phyloP scores from a whole-genome alignment of 2,888 invertebrate species.

The Dynastes maya region DNA sequence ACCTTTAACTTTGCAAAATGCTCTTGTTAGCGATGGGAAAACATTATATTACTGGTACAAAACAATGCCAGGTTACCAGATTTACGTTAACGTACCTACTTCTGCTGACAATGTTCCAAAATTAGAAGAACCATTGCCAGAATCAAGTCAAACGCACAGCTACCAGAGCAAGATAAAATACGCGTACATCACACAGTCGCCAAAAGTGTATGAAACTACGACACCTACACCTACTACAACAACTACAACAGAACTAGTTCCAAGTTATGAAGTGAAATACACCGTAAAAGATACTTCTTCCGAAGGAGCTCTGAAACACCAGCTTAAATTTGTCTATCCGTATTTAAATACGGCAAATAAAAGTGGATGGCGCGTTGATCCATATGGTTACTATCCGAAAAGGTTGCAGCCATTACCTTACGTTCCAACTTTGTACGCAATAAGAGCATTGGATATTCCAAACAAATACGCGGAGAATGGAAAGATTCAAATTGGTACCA shows the following conservation, averaged over 20 bases:
- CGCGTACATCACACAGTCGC: conserved; percentile 17
- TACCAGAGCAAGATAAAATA: conserved; percentile 37
- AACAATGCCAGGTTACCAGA: conserved; percentile 62
- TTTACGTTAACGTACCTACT: conserved; percentile 27
- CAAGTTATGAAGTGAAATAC: conserved; percentile 46
- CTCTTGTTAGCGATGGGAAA: conserved; percentile 66
- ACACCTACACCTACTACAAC: conserved; percentile 57
- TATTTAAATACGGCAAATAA: conserved; percentile 56
- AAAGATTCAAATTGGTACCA: not conserved
- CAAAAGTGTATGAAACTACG: conserved; percentile 49
- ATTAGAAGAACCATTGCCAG: conserved; percentile 49
- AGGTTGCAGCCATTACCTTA: conserved; percentile 64
- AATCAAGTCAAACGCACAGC: conserved; percentile 50
- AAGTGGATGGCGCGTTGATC: conserved; percentile 64
- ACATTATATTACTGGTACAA: conserved; percentile 66
- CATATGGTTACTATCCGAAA: conserved; percentile 66
- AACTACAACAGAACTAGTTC: conserved; percentile 53
- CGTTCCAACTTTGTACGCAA: conserved; percentile 65
- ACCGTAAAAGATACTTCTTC: conserved; percentile 27
- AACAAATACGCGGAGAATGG: conserved; percentile 22
- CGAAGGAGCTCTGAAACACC: conserved; percentile 52
- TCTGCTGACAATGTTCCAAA: conserved; percentile 34
- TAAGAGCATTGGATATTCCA: conserved; percentile 61
- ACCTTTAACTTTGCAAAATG: conserved; percentile 68
- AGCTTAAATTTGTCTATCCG: conserved; percentile 67